Percentiles rank a stretch among this genome's conserved stretches.
Evolutionary conservation across 1,140 invertebrate genomes (phyloP).

Genomic region (Aphaenogaster ashmeadi): DNA sequence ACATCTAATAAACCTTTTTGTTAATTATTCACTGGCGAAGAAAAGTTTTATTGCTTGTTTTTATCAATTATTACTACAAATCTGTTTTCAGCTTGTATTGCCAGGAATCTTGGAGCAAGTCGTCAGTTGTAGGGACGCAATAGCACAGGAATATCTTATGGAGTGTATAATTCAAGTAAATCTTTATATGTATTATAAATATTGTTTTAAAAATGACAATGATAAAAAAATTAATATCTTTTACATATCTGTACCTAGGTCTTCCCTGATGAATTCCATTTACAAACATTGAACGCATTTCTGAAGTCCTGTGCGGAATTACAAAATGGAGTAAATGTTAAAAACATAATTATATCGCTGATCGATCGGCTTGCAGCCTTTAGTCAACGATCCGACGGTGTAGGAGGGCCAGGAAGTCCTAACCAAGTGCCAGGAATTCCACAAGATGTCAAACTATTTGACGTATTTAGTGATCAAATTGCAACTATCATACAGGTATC

Average conservation of each 20-base stretch:
- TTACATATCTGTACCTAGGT: conserved; percentile 88
- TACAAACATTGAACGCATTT: conserved; percentile 98
- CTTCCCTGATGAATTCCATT: conserved; percentile 99
- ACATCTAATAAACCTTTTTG: no score
- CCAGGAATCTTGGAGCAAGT: conserved; percentile 98
- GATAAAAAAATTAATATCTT: neutral
- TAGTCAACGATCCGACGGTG: conserved; percentile 91
- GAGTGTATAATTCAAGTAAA: conserved; percentile 99
- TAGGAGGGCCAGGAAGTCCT: conserved; percentile 86
- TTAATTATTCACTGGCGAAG: no score
- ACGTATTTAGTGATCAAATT: conserved; percentile 99
- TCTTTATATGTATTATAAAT: neutral
- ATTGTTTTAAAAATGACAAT: conserved; percentile 49
- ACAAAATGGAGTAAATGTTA: conserved; percentile 98
- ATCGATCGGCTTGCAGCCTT: conserved; percentile 97
- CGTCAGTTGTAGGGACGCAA: conserved; percentile 99
- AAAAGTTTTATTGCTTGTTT: no score
- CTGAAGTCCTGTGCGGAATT: conserved; percentile 99
- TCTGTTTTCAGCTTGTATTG: conserved; percentile 90
- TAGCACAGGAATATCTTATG: conserved; percentile 99
- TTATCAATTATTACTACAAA: neutral
- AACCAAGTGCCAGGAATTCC: conserved; percentile 91
- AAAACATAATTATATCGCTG: conserved; percentile 98
- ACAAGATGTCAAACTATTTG: conserved; percentile 97
- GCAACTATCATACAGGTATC: conserved; percentile 96